Evolutionary conservation across 2,888 invertebrate species (phyloP), one percentile per base, ranked within the genome.

Genomic region (Argynnis bischoffii): DNA sequence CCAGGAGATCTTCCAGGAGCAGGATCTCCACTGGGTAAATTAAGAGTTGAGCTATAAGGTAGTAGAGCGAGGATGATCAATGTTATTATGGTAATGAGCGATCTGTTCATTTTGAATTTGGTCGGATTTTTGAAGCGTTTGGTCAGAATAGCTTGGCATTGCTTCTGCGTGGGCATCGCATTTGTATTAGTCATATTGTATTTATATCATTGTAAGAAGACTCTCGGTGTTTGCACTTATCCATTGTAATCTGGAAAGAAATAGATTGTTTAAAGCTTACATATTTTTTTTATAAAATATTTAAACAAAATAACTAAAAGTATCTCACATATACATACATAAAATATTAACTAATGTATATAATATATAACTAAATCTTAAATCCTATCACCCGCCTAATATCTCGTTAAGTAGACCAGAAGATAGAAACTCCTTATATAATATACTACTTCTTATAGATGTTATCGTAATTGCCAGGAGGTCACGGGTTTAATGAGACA

Each of bases 1-100:
- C 95, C 95, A 15, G 95, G 95, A 1, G 95, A 95, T 51, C 95
- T 88, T 8, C 95, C 95, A 0, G 95, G 95, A 0, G 95, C 95
- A 15, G 95, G 95, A 81, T 95, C 95, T 65, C 94, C 94, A 75
- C 90, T 94, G 16, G 94, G 93, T 55, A 91, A 76, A 68, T 82
- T 89, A 60, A 91, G 74, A 0, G 87, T 81, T 4, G 88, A 89
- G 72, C 85, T 88, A 79, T 89, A 90, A 82, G 92, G 92, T 82
- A 92, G 78, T 69, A 81, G 80, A 64, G 86, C 83, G 68, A 92
- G 74, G 61, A 90, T 86, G 69, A 86, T 77, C 63, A 88, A 75
- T 21, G 82, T 79, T 67, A 83, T 76, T 18, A 88, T 72, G 46
- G 83, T 70, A 56, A 78, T 81, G 48, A 79, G 75, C 55, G 77